Evolutionary conservation across 2,113 vertebrate species (phyloP), one percentile per base, ranked within the genome.

Genomic region (Microcebus tavaratra): DNA sequence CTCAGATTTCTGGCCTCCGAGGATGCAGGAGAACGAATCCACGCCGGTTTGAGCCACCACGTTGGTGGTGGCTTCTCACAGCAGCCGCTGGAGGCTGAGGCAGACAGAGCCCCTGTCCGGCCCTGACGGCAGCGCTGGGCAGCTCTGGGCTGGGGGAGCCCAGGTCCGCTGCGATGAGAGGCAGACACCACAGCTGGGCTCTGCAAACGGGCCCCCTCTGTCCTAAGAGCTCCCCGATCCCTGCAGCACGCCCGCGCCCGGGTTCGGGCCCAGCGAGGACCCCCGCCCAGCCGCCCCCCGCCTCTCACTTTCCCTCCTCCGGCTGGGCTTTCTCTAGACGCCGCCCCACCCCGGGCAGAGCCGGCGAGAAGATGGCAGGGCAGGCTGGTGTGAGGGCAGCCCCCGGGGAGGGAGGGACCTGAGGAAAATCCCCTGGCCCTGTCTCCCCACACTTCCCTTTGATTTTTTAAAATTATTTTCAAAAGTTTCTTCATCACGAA

Each of bases 351-450:
- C n/a, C 34, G 4, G 12, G 50, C 70, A 45, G 76, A 29, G 29
- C 70, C 7, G 5, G 6, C 45, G 1, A 45, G 45, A 34, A 50
- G 36, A 34, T 39, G 13, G 20, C 27, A 29, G 39, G 67, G 23
- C 11, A 2, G 53, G 13, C 5, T 0, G 0, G 7, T 1, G 7
- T 0, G 4, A 10, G 73, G 29, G 63, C 6, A 23, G 50, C 55
- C 53, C 25, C 0, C 6, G 1, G 68, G 48, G 23, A 36, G 84
- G 67, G 72, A 36, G 84, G 67, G 72, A 21, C 14, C 34, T 0
- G 5, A 10, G 94, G 76, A 57, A 94, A 48, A 53, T 59, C 88
- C 96, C 84, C 27, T 29, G 23, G 68, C 57, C 63, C 55, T 42
- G 3, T 1, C 61, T 91, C 91, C 84, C 59, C 75, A 50, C 36